phyloP scores from a whole-genome alignment of 2,888 invertebrate genomes.

The Cremastinae sp. region DNA sequence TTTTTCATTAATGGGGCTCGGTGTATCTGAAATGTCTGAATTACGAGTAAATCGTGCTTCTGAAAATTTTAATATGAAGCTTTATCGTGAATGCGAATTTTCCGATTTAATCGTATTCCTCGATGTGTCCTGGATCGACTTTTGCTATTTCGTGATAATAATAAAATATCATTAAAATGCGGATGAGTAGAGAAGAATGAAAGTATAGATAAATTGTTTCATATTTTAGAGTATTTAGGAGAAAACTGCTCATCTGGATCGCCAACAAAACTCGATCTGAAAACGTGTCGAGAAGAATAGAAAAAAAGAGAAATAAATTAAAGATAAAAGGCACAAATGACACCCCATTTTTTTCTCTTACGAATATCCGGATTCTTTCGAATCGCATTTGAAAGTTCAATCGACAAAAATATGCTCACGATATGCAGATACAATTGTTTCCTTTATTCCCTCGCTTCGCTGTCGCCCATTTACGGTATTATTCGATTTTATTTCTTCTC shows the following conservation, averaged over 20 bases:
- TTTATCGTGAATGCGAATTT: constrained; percentile 34
- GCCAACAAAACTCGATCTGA: not conserved
- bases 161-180: not conserved
- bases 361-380: not conserved
- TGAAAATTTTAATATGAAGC: not conserved
- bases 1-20: too few species aligned
- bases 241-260: constrained; percentile 6
- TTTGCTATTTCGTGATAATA: not conserved
- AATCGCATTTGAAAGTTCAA: not conserved
- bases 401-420: constrained; percentile 4
- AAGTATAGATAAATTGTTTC: not conserved
- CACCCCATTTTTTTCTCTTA: too few species aligned
- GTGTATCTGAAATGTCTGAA: too few species aligned
- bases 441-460: constrained; percentile 21
- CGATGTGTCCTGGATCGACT: not conserved
- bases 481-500: constrained; percentile 3
- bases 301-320: constrained; percentile 1
- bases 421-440: not conserved
- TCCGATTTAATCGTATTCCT: constrained; percentile 31
- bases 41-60: not conserved
- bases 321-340: not conserved
- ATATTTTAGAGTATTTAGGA: too few species aligned
- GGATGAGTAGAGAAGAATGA: not conserved
- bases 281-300: not conserved
- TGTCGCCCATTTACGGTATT: constrained; percentile 14